phyloP scores from a whole-genome alignment of 2,113 vertebrate genomes.

The Pantherophis guttatus region DNA sequence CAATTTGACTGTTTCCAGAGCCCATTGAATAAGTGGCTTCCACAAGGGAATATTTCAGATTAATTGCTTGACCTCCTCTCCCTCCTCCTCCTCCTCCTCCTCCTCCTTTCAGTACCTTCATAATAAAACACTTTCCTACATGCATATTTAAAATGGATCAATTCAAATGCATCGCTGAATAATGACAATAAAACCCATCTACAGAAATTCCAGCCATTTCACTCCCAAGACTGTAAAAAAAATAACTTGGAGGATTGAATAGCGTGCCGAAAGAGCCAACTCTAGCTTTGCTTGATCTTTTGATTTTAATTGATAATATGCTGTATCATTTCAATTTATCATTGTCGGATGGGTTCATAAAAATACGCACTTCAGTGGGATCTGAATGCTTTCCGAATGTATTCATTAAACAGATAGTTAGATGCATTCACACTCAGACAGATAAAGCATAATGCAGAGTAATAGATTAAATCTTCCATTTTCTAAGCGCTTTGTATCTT shows the following conservation, averaged over 20 bases:
- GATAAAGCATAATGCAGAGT: conserved; percentile 1
- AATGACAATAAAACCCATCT: conserved; percentile 36
- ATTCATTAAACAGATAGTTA: background rate
- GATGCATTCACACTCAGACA: background rate
- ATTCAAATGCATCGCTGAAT: conserved; percentile 54
- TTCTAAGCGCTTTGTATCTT: background rate
- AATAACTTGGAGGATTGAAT: conserved; percentile 57
- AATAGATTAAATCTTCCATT: background rate
- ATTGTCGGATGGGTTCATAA: conserved; percentile 27
- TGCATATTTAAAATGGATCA: conserved; percentile 53
- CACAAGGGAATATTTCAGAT: conserved; percentile 51
- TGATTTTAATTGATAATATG: conserved; percentile 62
- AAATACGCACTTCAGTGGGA: conserved; percentile 29
- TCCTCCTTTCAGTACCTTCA: conserved; percentile 6
- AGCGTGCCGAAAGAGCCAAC: conserved; percentile 27
- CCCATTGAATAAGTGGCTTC: conserved; percentile 39
- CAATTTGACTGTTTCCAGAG: background rate
- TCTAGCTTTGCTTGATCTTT: conserved; percentile 50
- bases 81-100: too few species aligned
- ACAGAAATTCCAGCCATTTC: conserved; percentile 53
- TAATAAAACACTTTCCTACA: conserved; percentile 59
- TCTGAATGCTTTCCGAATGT: background rate
- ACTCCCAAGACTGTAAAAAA: conserved; percentile 47
- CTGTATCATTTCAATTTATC: conserved; percentile 58
- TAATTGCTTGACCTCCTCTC: conserved; percentile 42